Evolutionary conservation across 2,113 vertebrate species (phyloP).

Genomic region (Petrocephalus zakoni): DNA sequence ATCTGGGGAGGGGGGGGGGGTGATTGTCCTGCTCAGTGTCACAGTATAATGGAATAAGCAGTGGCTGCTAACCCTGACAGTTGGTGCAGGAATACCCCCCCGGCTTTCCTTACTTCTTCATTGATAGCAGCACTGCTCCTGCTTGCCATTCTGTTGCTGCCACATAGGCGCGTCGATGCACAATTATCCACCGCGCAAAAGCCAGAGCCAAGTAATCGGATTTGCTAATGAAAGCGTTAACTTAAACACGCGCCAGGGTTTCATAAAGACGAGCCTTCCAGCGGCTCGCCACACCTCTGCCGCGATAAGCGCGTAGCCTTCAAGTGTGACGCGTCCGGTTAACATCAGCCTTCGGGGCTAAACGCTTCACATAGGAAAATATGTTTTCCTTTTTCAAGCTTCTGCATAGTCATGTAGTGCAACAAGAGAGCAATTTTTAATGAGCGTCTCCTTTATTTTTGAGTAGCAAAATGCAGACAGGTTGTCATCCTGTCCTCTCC

Average conservation of each 20-base stretch:
- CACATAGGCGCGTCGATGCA: background rate
- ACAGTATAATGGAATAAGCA: background rate
- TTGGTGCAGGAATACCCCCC: background rate
- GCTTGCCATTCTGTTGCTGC: background rate
- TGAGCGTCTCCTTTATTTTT: background rate
- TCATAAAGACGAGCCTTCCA: background rate
- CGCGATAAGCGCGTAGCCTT: background rate
- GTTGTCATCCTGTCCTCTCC: background rate
- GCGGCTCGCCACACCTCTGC: background rate
- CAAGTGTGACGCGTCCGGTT: background rate
- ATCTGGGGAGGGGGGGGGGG: background rate
- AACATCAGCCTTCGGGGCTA: background rate
- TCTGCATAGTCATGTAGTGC: background rate
- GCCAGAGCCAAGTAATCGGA: constrained; percentile 11
- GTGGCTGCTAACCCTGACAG: background rate
- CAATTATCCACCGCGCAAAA: constrained; percentile 8
- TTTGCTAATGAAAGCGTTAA: constrained; percentile 21
- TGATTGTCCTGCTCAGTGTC: background rate
- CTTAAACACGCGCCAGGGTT: constrained; percentile 9
- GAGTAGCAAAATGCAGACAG: background rate
- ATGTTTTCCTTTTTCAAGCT: background rate
- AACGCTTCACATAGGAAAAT: background rate
- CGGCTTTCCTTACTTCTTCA: background rate
- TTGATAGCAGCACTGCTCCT: background rate
- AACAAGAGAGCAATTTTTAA: background rate